A percentile compares a stretch with the other conserved stretches of the same genome.
phyloP scores from a whole-genome alignment of 2,888 invertebrate genomes.

The Ceriagrion tenellum region DNA sequence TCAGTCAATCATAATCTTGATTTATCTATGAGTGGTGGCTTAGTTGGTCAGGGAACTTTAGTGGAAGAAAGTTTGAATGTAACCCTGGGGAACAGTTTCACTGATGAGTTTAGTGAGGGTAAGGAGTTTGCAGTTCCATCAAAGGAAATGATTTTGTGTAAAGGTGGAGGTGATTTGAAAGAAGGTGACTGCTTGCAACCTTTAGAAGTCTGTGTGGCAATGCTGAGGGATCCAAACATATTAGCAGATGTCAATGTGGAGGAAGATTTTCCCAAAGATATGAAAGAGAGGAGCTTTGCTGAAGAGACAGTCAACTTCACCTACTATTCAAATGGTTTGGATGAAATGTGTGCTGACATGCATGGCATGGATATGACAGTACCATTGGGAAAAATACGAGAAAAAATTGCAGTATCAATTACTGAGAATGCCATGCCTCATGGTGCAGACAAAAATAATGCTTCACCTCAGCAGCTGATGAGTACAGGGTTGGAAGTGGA shows the following conservation, averaged over 20 bases:
- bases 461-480: not conserved
- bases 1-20: not conserved
- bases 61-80: not conserved
- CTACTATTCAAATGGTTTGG: not conserved
- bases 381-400: conserved; percentile 4
- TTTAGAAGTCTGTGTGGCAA: not conserved
- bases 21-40: not conserved
- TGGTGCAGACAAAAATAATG: not conserved
- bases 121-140: not conserved
- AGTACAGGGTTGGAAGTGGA: not conserved
- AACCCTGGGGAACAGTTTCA: too few relatives aligned
- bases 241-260: not conserved
- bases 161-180: not conserved
- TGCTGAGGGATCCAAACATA: not conserved
- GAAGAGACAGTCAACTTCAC: not conserved
- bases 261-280: not conserved
- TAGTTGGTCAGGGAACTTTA: not conserved
- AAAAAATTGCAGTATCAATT: not conserved
- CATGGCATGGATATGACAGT: conserved; percentile 35
- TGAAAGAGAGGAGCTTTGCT: not conserved
- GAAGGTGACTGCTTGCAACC: not conserved
- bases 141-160: not conserved
- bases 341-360: not conserved
- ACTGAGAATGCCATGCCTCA: not conserved
- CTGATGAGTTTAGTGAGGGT: not conserved